These are phyloP conservation scores for Mastomys natalensis DNA, from an alignment of 2,113 vertebrate genomes.

Conservation along the genomic window DNA sequence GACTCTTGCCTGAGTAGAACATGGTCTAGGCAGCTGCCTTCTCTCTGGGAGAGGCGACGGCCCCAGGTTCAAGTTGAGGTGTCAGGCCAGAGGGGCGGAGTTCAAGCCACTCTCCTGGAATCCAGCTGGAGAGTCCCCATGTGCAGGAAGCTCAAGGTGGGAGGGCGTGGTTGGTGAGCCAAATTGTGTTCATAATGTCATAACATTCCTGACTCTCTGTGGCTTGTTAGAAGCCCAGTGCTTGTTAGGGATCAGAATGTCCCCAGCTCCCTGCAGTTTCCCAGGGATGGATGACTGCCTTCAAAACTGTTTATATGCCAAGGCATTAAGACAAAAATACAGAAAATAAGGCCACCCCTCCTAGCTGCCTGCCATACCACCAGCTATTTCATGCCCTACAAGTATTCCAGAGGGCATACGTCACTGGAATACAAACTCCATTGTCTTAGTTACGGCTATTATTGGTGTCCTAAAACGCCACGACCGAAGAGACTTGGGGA, in stretches of 20 bases:
- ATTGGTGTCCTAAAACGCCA: not conserved
- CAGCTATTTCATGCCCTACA: not conserved
- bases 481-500: not conserved
- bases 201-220: not conserved
- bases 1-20: not conserved
- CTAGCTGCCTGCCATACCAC: not conserved
- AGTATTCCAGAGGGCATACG: not conserved
- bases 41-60: not conserved
- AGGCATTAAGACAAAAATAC: not conserved
- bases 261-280: not conserved
- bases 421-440: not conserved
- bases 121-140: rapidly evolving
- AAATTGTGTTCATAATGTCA: not conserved
- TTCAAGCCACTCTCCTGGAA: not conserved
- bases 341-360: not conserved
- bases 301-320: slow-evolving; percentile 29
- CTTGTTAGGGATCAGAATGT: not conserved
- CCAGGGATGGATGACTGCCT: not conserved
- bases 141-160: not conserved
- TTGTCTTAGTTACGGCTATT: not conserved
- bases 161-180: not conserved
- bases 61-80: not conserved
- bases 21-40: not conserved
- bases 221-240: not conserved
- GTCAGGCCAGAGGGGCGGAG: not conserved